Percentiles rank a stretch among this genome's conserved stretches.
Conservation (phyloP, 1,140 invertebrate species). For the Reticulitermes speratus region DNA sequence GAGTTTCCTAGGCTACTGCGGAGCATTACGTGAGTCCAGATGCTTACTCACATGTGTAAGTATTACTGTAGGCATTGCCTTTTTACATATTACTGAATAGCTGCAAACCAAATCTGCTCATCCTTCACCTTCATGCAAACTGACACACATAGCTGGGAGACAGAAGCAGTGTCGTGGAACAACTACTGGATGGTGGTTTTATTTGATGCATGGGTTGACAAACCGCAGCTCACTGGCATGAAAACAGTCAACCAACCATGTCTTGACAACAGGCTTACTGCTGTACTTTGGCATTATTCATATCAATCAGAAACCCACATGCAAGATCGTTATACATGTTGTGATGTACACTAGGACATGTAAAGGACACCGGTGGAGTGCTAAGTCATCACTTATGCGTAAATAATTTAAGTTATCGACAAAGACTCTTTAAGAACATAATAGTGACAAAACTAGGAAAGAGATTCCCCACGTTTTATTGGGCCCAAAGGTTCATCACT, state of each 20-base stretch:
- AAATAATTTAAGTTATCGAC: too few relatives aligned
- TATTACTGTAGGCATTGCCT: conserved; percentile 36
- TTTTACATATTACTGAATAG: not conserved
- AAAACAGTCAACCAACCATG: not conserved
- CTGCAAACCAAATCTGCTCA: too few relatives aligned
- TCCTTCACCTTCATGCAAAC: too few relatives aligned
- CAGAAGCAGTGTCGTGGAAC: not conserved
- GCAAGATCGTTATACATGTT: not conserved
- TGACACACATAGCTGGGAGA: not conserved
- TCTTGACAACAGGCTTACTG: not conserved
- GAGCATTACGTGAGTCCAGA: conserved; percentile 77
- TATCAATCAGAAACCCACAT: not conserved
- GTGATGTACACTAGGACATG: too few relatives aligned
- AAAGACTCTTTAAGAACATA: too few relatives aligned
- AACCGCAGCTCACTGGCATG: not conserved
- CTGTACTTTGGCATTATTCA: not conserved
- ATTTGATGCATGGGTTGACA: not conserved
- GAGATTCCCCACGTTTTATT: too few relatives aligned
- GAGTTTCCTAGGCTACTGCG: conserved; percentile 84
- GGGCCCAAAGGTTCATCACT: too few relatives aligned
- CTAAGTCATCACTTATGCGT: too few relatives aligned
- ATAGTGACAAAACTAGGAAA: too few relatives aligned
- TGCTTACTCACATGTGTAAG: conserved; percentile 76
- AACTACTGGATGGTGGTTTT: not conserved
- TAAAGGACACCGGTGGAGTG: too few relatives aligned